phyloP scores from a whole-genome alignment of 2,113 vertebrate species.

The Callospermophilus lateralis region DNA sequence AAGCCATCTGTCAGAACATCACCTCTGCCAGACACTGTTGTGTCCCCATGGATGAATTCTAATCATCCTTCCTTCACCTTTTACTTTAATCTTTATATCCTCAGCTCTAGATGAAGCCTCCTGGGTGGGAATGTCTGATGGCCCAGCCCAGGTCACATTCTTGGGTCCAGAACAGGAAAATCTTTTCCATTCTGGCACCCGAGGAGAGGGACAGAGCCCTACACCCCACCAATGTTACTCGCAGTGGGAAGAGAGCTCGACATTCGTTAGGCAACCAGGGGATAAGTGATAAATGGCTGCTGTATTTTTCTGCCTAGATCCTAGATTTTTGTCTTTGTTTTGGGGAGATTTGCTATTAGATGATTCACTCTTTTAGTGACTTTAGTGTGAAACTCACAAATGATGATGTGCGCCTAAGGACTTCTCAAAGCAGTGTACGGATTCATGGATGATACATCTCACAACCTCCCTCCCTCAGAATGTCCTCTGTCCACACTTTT shows the following conservation, averaged over 20 bases:
- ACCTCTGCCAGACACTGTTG: fast-evolving
- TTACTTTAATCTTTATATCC: background rate
- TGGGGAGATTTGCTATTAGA: background rate
- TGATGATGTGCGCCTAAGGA: background rate
- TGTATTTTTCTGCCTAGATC: background rate
- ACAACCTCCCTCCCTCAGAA: background rate
- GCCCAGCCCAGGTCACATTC: background rate
- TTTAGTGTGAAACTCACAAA: background rate
- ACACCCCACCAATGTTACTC: background rate
- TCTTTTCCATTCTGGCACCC: background rate
- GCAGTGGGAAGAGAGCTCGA: background rate
- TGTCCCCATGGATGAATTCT: background rate
- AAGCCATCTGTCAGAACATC: background rate
- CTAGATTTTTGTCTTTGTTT: background rate
- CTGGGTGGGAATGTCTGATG: background rate
- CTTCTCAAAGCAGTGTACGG: fast-evolving
- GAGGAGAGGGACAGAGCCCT: background rate
- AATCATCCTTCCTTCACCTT: background rate
- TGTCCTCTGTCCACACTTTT: background rate
- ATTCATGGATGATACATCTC: background rate
- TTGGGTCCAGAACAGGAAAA: background rate
- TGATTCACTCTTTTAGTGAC: background rate
- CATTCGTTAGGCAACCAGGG: background rate
- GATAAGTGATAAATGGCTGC: background rate
- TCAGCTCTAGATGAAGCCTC: background rate